These are phyloP conservation scores for Natator depressus DNA, from an alignment of 2,113 vertebrate genomes.

Conservation along the genomic window DNA sequence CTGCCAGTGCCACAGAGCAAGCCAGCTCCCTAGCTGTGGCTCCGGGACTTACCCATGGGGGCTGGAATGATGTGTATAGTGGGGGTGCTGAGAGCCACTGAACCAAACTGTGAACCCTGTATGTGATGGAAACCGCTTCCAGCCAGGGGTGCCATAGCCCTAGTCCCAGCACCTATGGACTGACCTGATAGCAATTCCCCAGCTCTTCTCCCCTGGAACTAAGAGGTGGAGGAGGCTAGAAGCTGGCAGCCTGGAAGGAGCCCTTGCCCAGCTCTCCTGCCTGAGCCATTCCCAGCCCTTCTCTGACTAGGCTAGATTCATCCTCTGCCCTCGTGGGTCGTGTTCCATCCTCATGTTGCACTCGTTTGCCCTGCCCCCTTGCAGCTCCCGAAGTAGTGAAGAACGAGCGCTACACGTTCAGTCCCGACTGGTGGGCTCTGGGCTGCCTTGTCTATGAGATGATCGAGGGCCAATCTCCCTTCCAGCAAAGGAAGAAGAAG, in stretches of 20 bases:
- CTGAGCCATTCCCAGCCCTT: background rate
- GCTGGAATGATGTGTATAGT: too few relatives aligned
- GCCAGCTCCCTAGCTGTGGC: background rate
- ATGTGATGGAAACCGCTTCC: too few relatives aligned
- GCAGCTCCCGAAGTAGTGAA: conserved; percentile 96
- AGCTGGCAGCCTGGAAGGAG: background rate
- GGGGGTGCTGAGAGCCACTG: too few relatives aligned
- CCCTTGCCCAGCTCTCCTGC: background rate
- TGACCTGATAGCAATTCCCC: too few relatives aligned
- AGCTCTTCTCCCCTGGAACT: too few relatives aligned
- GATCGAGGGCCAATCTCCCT: conserved; percentile 97
- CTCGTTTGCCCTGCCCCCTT: background rate
- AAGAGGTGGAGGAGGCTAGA: background rate
- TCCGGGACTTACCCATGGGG: background rate
- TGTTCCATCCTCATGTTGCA: background rate
- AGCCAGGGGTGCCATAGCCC: too few relatives aligned
- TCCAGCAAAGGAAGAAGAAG: conserved; percentile 98
- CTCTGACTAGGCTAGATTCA: background rate
- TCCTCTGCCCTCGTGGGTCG: background rate
- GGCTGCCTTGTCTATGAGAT: conserved; percentile 97
- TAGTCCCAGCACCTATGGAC: too few relatives aligned
- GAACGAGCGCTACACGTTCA: conserved; percentile 94
- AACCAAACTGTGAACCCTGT: too few relatives aligned
- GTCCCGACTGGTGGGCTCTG: conserved; percentile 97
- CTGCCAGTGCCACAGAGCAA: too few relatives aligned